Conservation (phyloP, 2,113 vertebrate species). For the Tachysurus fulvidraco region DNA sequence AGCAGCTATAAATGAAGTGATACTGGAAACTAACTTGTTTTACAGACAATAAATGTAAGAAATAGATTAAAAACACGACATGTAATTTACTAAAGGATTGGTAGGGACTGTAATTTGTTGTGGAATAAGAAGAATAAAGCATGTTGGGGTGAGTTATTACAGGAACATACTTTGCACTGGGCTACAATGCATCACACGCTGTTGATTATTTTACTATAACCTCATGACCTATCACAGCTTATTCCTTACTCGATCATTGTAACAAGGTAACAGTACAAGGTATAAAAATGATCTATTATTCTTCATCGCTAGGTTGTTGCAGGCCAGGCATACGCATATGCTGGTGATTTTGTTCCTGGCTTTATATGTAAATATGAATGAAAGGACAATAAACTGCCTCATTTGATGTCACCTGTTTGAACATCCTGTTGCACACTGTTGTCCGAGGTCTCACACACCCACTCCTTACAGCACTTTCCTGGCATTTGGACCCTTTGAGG, state of each 20-base stretch:
- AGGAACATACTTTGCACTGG: neutral
- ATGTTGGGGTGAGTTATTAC: neutral
- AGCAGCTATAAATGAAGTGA: neutral
- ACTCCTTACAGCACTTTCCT: constrained; percentile 89
- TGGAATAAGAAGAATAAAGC: neutral
- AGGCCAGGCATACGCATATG: neutral
- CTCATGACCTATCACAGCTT: neutral
- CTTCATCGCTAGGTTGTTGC: neutral
- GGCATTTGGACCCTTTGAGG: constrained; percentile 78
- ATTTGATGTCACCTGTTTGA: constrained; percentile 69
- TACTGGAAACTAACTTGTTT: too few species aligned
- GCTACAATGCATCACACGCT: neutral
- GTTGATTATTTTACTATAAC: neutral
- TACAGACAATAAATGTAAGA: too few species aligned
- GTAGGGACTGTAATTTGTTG: neutral
- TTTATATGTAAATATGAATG: neutral
- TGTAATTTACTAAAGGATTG: neutral
- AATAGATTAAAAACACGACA: neutral
- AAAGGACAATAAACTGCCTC: neutral
- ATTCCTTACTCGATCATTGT: neutral
- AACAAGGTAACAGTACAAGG: neutral
- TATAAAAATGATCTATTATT: neutral
- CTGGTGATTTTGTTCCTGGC: neutral
- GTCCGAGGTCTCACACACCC: constrained; percentile 83
- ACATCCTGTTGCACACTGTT: constrained; percentile 71